These are phyloP conservation scores for Nannoperca australis DNA, from an alignment of 2,797 vertebrate species.

Conservation along the genomic window DNA sequence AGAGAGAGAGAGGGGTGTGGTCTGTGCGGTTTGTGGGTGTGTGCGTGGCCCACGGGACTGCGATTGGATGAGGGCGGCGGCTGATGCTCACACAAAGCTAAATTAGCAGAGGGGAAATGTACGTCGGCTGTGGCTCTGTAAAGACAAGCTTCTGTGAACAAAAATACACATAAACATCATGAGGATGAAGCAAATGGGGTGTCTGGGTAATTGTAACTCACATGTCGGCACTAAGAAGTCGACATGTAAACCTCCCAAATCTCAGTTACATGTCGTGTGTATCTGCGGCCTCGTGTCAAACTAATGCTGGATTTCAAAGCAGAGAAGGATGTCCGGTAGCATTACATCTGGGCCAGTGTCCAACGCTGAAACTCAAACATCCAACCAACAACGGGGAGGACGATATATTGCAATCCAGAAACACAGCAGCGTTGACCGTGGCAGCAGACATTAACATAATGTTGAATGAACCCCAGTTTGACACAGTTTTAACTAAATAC, in stretches of 20 bases:
- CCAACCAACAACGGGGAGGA: not conserved
- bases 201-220: conserved; percentile 28
- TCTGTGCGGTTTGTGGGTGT: conserved; percentile 42
- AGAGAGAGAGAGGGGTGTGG: conserved; percentile 58
- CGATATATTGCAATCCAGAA: not conserved
- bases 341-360: conserved; percentile 29
- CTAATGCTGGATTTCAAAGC: conserved; percentile 55
- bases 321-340: conserved; percentile 41
- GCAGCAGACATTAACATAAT: conserved; percentile 3
- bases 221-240: not conserved
- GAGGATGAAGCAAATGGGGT: not conserved
- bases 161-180: not conserved
- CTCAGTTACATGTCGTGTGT: conserved; percentile 40
- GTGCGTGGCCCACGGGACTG: conserved; percentile 52
- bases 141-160: conserved; percentile 1
- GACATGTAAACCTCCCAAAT: conserved; percentile 22
- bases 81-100: conserved; percentile 34
- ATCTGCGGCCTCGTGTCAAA: conserved; percentile 50
- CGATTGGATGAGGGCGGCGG: conserved; percentile 47
- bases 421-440: conserved; percentile 15
- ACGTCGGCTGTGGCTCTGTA: not conserved
- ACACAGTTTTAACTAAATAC: not conserved
- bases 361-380: conserved; percentile 43
- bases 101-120: conserved; percentile 37
- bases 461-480: not conserved